Evolutionary conservation across 2,888 invertebrate genomes (phyloP).

Genomic region (Agapetus fuscipes): DNA sequence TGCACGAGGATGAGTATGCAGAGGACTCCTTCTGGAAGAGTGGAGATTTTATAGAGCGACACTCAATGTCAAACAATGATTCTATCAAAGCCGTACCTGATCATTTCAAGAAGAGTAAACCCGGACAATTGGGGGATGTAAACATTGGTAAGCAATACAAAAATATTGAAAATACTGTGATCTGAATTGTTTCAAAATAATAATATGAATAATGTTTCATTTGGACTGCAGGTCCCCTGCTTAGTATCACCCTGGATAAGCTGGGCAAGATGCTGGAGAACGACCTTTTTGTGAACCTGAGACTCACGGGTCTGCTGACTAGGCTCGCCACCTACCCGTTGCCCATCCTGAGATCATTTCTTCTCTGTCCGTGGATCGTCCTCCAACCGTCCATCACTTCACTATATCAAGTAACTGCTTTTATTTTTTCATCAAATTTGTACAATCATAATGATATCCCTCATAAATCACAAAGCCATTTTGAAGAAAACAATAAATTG

Average conservation of each 20-base stretch:
- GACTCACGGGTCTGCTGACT: conserved; percentile 78
- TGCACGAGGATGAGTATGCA: conserved; percentile 26
- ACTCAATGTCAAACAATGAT: conserved; percentile 5
- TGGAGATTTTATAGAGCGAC: conserved; percentile 25
- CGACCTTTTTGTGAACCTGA: conserved; percentile 75
- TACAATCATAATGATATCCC: too few species aligned
- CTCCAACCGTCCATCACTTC: conserved; percentile 88
- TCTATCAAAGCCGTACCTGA: conserved; percentile 6
- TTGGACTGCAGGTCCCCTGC: conserved; percentile 71
- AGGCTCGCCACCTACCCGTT: conserved; percentile 83
- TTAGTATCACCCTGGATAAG: conserved; percentile 71
- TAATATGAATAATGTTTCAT: too few species aligned
- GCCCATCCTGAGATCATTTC: conserved; percentile 75
- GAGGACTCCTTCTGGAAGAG: conserved; percentile 39
- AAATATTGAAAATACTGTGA: too few species aligned
- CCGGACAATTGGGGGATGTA: conserved; percentile 8
- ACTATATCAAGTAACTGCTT: conserved; percentile 66
- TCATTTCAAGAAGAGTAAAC: conserved; percentile 8
- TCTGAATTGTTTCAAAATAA: too few species aligned
- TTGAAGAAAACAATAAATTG: too few species aligned
- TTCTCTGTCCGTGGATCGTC: conserved; percentile 76
- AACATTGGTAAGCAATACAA: conserved; percentile 19
- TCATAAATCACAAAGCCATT: too few species aligned
- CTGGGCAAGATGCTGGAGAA: conserved; percentile 76
- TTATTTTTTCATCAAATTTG: too few species aligned